Evolutionary conservation across 1,140 invertebrate genomes (phyloP).

Genomic region (Littorina saxatilis): DNA sequence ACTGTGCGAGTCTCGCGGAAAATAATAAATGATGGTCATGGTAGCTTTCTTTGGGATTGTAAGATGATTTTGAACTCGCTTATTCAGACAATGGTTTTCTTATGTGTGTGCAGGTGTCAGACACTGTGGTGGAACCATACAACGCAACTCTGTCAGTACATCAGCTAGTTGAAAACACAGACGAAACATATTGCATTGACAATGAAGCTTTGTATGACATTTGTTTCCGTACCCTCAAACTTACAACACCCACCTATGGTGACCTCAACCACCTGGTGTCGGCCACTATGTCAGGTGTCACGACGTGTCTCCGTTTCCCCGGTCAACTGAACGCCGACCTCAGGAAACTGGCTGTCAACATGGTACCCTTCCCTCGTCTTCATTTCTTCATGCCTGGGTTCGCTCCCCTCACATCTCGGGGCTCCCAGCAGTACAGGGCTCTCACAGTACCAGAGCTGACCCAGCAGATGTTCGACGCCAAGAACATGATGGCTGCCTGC

Average conservation of each 20-base stretch:
- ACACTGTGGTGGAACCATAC: constrained; percentile 80
- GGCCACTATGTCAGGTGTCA: constrained; percentile 84
- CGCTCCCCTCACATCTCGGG: constrained; percentile 81
- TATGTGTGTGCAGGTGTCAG: constrained; percentile 75
- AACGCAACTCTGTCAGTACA: constrained; percentile 84
- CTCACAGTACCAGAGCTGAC: constrained; percentile 79
- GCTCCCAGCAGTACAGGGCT: constrained; percentile 77
- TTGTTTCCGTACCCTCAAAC: constrained; percentile 92
- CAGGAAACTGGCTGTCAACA: constrained; percentile 88
- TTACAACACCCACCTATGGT: constrained; percentile 82
- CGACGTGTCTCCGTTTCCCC: constrained; percentile 86
- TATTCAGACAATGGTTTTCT: constrained; percentile 79
- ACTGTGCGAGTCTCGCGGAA: too few relatives aligned
- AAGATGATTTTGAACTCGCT: not conserved
- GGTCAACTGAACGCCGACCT: constrained; percentile 91
- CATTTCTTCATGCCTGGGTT: constrained; percentile 90
- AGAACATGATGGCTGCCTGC: constrained; percentile 87
- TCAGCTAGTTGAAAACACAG: constrained; percentile 87
- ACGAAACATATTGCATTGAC: constrained; percentile 80
- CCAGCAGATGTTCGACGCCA: constrained; percentile 84
- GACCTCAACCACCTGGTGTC: constrained; percentile 80
- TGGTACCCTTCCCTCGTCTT: constrained; percentile 82
- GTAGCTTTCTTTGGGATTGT: not conserved
- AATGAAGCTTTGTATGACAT: constrained; percentile 94
- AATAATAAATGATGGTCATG: not conserved